Evolutionary conservation across 92 coral and sea anemone genomes (phyloP).

Genomic region (Galaxea fascicularis): DNA sequence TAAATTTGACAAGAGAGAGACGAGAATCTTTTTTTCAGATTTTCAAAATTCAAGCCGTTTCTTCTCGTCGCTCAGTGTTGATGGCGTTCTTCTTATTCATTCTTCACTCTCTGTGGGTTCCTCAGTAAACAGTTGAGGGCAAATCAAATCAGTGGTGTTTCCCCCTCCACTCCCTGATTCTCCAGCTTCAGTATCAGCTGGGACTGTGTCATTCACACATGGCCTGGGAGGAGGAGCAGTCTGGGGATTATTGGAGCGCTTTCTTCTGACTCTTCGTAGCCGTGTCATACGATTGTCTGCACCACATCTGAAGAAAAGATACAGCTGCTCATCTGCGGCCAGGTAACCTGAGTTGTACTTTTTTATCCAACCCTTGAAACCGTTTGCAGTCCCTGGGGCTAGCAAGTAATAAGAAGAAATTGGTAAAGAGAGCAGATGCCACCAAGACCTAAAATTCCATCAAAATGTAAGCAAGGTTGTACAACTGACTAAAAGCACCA

Average conservation of each 20-base stretch:
- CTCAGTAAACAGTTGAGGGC: too few relatives aligned
- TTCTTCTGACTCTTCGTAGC: neutral
- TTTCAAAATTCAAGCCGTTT: too few relatives aligned
- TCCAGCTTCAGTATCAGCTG: neutral
- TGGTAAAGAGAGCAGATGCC: too few relatives aligned
- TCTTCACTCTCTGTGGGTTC: too few relatives aligned
- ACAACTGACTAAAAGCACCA: too few relatives aligned
- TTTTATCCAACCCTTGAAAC: slow-evolving; percentile 36
- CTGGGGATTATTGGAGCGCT: neutral
- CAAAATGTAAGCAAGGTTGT: too few relatives aligned
- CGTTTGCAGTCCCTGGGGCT: slow-evolving; percentile 26
- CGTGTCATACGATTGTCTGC: neutral
- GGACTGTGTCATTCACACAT: slow-evolving; percentile 25
- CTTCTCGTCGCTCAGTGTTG: too few relatives aligned
- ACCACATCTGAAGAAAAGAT: slow-evolving; percentile 8
- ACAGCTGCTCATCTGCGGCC: slow-evolving; percentile 7
- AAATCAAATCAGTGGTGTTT: neutral
- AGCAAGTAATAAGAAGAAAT: neutral
- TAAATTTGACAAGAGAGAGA: too few relatives aligned
- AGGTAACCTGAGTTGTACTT: slow-evolving; percentile 30
- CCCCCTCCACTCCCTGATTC: neutral
- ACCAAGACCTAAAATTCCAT: too few relatives aligned
- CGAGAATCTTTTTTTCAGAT: too few relatives aligned
- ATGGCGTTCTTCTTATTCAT: too few relatives aligned
- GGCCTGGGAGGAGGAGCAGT: neutral